Percentiles rank a stretch among this genome's conserved stretches.
Evolutionary conservation across 2,888 invertebrate species (phyloP).

Genomic region (Saturnia pavonia): DNA sequence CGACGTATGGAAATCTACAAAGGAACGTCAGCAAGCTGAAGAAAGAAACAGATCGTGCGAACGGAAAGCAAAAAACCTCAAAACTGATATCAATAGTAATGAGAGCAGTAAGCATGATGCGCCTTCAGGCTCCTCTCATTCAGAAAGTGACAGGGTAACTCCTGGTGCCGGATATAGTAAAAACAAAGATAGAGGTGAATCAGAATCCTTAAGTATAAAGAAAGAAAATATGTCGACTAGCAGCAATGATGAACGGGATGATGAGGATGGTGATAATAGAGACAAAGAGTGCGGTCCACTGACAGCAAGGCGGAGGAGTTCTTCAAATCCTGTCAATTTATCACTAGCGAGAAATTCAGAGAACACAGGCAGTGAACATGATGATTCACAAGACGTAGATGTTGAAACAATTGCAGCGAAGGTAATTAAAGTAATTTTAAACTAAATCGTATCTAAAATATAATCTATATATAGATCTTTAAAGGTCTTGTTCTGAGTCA

Average conservation of each 20-base stretch:
- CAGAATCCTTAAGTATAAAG: slow-evolving; percentile 74
- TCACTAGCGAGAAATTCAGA: slow-evolving; percentile 83
- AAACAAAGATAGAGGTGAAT: slow-evolving; percentile 67
- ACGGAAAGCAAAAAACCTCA: slow-evolving; percentile 71
- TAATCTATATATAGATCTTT: not conserved
- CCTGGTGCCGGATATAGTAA: slow-evolving; percentile 77
- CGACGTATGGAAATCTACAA: slow-evolving; percentile 86
- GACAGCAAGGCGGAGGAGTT: slow-evolving; percentile 85
- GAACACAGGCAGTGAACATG: slow-evolving; percentile 81
- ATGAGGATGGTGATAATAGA: slow-evolving; percentile 79
- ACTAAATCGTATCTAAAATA: not conserved
- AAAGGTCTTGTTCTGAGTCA: not conserved
- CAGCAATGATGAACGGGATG: slow-evolving; percentile 78
- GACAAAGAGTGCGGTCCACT: slow-evolving; percentile 75
- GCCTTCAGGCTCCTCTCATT: slow-evolving; percentile 76
- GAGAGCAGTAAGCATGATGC: slow-evolving; percentile 79
- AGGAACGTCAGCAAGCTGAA: slow-evolving; percentile 77
- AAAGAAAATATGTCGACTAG: slow-evolving; percentile 79
- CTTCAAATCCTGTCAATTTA: slow-evolving; percentile 91
- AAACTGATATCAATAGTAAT: slow-evolving; percentile 79
- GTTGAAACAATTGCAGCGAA: slow-evolving; percentile 79
- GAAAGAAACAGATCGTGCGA: slow-evolving; percentile 77
- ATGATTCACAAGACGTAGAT: slow-evolving; percentile 79
- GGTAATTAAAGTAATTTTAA: slow-evolving; percentile 48
- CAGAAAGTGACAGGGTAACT: slow-evolving; percentile 74